A percentile compares a stretch with the other conserved stretches of the same genome.
phyloP scores from a whole-genome alignment of 2,888 invertebrate genomes.

The Itoplectis maculator region DNA sequence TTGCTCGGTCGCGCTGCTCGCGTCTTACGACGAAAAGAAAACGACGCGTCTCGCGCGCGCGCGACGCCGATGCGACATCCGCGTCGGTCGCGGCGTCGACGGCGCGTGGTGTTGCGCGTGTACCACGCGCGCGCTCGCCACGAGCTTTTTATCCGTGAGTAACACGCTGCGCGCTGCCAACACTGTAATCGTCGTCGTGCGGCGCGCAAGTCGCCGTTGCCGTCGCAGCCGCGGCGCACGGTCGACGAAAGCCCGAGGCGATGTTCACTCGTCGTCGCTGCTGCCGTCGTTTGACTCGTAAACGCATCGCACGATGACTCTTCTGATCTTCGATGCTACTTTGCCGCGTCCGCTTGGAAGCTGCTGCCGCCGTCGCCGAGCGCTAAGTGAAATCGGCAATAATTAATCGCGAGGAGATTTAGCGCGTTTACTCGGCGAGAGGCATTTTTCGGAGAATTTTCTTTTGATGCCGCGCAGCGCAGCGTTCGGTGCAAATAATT shows the following conservation, averaged over 20 bases:
- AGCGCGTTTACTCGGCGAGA: background rate
- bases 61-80: conserved; percentile 2
- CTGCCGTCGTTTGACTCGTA: conserved; percentile 10
- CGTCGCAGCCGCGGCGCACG: no score
- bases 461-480: conserved; percentile 38
- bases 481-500: background rate
- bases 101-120: background rate
- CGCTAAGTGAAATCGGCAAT: conserved; percentile 51
- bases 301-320: conserved; percentile 27
- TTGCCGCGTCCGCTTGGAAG: background rate
- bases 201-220: no score
- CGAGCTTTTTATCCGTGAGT: conserved; percentile 48
- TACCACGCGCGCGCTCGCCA: background rate
- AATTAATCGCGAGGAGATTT: conserved; percentile 52
- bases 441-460: conserved; percentile 1
- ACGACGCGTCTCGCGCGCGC: conserved; percentile 47
- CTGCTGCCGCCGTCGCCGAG: background rate
- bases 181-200: conserved; percentile 41
- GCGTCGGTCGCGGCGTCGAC: background rate
- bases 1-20: no score
- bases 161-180: conserved; percentile 39
- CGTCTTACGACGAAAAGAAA: conserved; percentile 66
- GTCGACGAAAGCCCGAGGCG: conserved; percentile 3
- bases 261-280: background rate
- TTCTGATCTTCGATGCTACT: conserved; percentile 36